These are phyloP conservation scores for Beris chalybata DNA, from an alignment of 2,888 invertebrate genomes.

Conservation along the genomic window DNA sequence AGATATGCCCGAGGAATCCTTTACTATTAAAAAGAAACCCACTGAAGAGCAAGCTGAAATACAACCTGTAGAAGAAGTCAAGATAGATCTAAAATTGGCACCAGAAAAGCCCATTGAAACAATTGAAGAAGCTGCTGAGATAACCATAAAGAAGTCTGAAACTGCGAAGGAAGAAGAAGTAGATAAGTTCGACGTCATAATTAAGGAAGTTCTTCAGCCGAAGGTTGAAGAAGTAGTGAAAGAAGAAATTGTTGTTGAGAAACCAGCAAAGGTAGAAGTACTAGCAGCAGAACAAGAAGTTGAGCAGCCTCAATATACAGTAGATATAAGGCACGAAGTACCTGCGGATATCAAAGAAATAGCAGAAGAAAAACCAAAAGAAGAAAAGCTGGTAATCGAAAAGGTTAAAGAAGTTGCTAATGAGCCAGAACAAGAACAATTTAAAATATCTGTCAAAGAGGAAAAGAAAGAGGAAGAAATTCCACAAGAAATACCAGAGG, in stretches of 20 bases:
- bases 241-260: conserved; percentile 46
- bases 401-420: conserved; percentile 42
- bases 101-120: conserved; percentile 6
- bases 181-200: background rate
- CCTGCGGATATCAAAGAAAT: conserved; percentile 38
- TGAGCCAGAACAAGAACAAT: conserved; percentile 27
- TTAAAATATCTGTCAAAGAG: conserved; percentile 43
- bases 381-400: conserved; percentile 46
- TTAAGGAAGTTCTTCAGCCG: conserved; percentile 1
- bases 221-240: conserved; percentile 27
- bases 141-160: background rate
- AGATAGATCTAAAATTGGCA: conserved; percentile 12
- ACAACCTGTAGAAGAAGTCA: background rate
- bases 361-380: conserved; percentile 46
- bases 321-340: conserved; percentile 49
- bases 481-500: conserved; percentile 44
- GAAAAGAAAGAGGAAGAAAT: conserved; percentile 46
- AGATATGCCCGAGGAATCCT: conserved; percentile 30
- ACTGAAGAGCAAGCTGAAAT: conserved; percentile 16
- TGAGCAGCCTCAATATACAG: too few relatives aligned
- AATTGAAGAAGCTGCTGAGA: conserved; percentile 3
- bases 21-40: conserved; percentile 14
- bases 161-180: background rate
- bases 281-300: too few relatives aligned
- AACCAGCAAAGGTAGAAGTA: conserved; percentile 43